Conservation (phyloP, 2,888 invertebrate species). For the Amiota mariae region DNA sequence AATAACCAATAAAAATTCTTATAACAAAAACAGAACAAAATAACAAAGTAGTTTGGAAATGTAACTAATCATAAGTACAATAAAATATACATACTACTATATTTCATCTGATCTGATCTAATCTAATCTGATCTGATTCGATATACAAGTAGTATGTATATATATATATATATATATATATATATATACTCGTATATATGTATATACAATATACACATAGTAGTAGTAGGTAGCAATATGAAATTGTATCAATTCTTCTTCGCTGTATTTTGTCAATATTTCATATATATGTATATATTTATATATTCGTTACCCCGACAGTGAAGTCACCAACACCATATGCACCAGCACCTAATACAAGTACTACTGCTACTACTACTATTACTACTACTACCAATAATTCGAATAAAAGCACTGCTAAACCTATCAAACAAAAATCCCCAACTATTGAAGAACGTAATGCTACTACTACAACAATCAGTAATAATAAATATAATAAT, state of each 20-base stretch:
- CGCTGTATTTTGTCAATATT: slow-evolving; percentile 20
- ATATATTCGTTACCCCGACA: slow-evolving; percentile 50
- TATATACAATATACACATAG: no score
- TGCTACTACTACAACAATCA: slow-evolving; percentile 36
- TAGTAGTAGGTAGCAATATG: no score
- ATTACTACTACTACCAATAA: slow-evolving; percentile 38
- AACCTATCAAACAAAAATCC: slow-evolving; percentile 45
- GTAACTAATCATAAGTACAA: slow-evolving; percentile 48
- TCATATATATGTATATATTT: not conserved
- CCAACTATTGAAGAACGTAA: slow-evolving; percentile 41
- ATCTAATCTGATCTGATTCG: no score
- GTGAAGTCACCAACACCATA: slow-evolving; percentile 51
- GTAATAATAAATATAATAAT: slow-evolving; percentile 18
- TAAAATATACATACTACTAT: no score
- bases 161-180: no score
- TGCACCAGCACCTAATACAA: slow-evolving; percentile 51
- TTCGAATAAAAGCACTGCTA: slow-evolving; percentile 50
- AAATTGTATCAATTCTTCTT: no score
- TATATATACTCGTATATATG: no score
- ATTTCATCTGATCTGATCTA: no score
- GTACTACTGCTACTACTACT: slow-evolving; percentile 13
- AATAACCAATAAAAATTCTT: slow-evolving; percentile 24
- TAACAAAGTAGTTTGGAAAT: slow-evolving; percentile 43
- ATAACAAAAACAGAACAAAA: slow-evolving; percentile 30
- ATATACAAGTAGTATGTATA: no score